phyloP scores from a whole-genome alignment of 2,797 vertebrate species.

The Gymnodraco acuticeps region DNA sequence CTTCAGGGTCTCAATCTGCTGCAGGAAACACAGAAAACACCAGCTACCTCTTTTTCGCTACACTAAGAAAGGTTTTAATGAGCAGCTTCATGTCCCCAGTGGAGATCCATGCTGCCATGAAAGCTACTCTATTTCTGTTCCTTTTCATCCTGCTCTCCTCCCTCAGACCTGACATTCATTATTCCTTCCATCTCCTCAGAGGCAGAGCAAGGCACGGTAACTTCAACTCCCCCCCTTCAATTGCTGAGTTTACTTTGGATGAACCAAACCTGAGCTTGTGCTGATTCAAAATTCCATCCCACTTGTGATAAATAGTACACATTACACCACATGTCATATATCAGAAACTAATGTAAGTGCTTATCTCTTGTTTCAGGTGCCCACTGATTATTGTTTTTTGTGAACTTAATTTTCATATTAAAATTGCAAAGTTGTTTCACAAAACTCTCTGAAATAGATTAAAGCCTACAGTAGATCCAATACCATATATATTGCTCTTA shows the following conservation, averaged over 20 bases:
- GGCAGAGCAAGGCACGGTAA: constrained; percentile 54
- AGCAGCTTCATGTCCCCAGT: constrained; percentile 73
- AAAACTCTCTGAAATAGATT: neutral
- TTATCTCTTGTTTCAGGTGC: neutral
- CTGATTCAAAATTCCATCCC: constrained; percentile 42
- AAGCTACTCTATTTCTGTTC: constrained; percentile 80
- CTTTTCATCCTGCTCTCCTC: constrained; percentile 76
- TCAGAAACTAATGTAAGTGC: neutral
- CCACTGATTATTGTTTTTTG: neutral
- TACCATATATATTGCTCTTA: neutral
- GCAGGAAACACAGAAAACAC: constrained; percentile 56
- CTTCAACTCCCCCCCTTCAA: constrained; percentile 47
- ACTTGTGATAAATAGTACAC: constrained; percentile 11
- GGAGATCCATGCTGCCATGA: constrained; percentile 76
- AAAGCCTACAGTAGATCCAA: neutral
- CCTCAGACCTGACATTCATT: constrained; percentile 79
- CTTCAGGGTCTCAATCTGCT: constrained; percentile 52
- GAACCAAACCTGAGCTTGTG: constrained; percentile 53
- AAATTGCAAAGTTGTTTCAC: neutral
- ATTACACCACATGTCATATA: neutral
- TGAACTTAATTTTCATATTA: neutral
- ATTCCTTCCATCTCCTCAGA: constrained; percentile 75
- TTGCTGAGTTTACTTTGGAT: constrained; percentile 59
- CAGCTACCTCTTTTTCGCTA: constrained; percentile 42
- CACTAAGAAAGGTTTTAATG: constrained; percentile 75